Evolutionary conservation across 2,888 invertebrate genomes (phyloP).

Genomic region (Apomyelois bistriatella): DNA sequence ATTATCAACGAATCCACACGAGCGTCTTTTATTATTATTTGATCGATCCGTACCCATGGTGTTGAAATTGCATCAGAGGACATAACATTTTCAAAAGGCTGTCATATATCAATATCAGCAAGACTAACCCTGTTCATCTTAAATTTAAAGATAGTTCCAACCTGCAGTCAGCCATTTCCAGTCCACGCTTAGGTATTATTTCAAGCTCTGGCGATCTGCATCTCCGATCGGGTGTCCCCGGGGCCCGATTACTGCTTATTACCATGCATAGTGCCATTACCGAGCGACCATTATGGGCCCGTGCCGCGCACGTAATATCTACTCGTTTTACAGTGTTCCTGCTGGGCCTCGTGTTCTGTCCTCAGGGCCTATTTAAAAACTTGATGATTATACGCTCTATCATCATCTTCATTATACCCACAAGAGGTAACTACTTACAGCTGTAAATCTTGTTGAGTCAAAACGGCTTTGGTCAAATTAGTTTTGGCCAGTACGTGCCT

Average conservation of each 20-base stretch:
- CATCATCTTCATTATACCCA: too few species aligned
- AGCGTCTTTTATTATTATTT: too few species aligned
- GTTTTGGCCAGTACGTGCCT: too few species aligned
- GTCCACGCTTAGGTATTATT: background rate
- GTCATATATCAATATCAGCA: background rate
- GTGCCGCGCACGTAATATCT: slow-evolving; percentile 9
- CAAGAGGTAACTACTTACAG: too few species aligned
- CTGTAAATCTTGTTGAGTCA: too few species aligned
- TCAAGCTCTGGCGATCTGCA: background rate
- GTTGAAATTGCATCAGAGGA: too few species aligned
- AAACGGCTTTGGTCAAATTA: too few species aligned
- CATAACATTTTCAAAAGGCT: too few species aligned
- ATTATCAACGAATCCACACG: too few species aligned
- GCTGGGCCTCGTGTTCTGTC: background rate
- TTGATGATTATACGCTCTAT: background rate
- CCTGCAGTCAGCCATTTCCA: background rate
- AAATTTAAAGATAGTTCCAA: background rate
- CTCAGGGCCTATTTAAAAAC: background rate
- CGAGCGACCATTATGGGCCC: slow-evolving; percentile 17
- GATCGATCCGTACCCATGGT: too few species aligned
- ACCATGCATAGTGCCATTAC: slow-evolving; percentile 53
- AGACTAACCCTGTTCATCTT: background rate
- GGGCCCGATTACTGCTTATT: slow-evolving; percentile 63
- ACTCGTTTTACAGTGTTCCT: background rate
- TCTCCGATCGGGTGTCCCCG: slow-evolving; percentile 33